A percentile compares a stretch with the other conserved stretches of the same genome.
Evolutionary conservation across 2,888 invertebrate species (phyloP).

Genomic region (Chydorus sphaericus): DNA sequence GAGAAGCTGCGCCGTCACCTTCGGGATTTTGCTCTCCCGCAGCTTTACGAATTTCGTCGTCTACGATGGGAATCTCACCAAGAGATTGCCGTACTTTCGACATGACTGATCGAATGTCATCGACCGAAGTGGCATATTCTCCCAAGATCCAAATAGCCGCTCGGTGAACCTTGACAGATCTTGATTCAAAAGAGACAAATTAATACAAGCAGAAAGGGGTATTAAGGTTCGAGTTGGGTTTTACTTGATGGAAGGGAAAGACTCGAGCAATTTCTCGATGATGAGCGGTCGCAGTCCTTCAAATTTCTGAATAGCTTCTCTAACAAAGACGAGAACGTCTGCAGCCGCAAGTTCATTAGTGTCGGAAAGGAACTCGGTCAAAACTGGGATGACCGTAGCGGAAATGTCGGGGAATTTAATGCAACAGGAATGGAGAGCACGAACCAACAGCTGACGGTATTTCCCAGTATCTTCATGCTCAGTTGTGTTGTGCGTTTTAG

Average conservation of each 20-base stretch:
- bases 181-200: not conserved
- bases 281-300: slow-evolving; percentile 64
- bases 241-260: slow-evolving; percentile 57
- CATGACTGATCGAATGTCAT: slow-evolving; percentile 66
- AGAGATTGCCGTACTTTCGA: slow-evolving; percentile 55
- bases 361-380: slow-evolving; percentile 84
- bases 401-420: slow-evolving; percentile 91
- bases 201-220: not conserved
- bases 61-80: slow-evolving; percentile 51
- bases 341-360: slow-evolving; percentile 77
- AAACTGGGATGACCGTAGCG: slow-evolving; percentile 77
- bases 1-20: slow-evolving; percentile 27
- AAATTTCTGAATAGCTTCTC: slow-evolving; percentile 92
- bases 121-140: slow-evolving; percentile 70
- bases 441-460: slow-evolving; percentile 86
- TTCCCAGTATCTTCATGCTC: slow-evolving; percentile 92
- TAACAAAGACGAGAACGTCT: slow-evolving; percentile 85
- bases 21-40: slow-evolving; percentile 52
- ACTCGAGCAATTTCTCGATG: slow-evolving; percentile 61
- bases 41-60: slow-evolving; percentile 47
- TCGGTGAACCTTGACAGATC: slow-evolving; percentile 80
- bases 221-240: not conserved
- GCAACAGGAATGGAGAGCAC: slow-evolving; percentile 84
- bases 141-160: slow-evolving; percentile 95
- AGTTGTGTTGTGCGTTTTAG: slow-evolving; percentile 65